Conservation (phyloP, 2,888 invertebrate genomes). For the Callosobruchus maculatus region DNA sequence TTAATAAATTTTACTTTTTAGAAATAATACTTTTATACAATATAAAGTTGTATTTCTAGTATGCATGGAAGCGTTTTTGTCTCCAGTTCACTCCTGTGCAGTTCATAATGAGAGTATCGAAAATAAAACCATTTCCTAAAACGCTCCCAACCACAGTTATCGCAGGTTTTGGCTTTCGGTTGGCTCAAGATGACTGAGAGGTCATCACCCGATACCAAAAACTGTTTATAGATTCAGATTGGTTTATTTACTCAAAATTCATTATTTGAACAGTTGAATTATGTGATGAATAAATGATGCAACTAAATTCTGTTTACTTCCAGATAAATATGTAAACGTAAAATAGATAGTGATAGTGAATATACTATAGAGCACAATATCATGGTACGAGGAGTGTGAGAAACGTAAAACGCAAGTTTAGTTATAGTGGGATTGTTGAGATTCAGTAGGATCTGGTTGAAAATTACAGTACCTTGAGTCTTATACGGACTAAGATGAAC, state of each 20-base stretch:
- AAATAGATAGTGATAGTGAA: no score
- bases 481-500: no score
- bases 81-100: background rate
- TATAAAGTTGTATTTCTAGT: background rate
- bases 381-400: no score
- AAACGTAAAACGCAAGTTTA: no score
- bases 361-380: no score
- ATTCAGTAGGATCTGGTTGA: no score
- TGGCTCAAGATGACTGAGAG: constrained; percentile 43
- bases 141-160: constrained; percentile 19
- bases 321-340: no score
- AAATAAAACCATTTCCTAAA: constrained; percentile 38
- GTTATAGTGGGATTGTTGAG: no score
- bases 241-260: background rate
- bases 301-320: no score
- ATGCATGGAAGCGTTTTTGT: background rate
- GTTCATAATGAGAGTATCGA: constrained; percentile 10
- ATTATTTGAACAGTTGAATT: background rate
- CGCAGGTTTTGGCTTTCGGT: constrained; percentile 40
- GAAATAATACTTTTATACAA: background rate
- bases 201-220: constrained; percentile 44
- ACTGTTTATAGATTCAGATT: constrained; percentile 27
- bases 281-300: no score
- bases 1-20: background rate
- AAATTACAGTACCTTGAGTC: no score